Evolutionary conservation across 2,113 vertebrate genomes (phyloP).

Genomic region (Geococcyx californianus): DNA sequence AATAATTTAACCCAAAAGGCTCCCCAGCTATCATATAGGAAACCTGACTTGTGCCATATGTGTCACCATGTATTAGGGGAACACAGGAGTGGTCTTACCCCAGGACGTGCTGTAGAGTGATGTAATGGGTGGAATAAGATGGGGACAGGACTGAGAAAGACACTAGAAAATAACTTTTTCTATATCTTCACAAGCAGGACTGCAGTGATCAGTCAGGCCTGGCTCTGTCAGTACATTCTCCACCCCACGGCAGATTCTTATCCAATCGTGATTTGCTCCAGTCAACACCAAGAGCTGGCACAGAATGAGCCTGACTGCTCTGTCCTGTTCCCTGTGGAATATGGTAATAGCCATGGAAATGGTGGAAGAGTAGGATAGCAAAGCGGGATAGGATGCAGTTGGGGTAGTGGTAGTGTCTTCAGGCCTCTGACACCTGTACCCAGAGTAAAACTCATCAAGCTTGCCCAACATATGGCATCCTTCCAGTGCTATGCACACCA

Average conservation of each 20-base stretch:
- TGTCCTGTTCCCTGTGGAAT: neutral
- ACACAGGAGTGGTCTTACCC: neutral
- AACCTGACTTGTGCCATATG: neutral
- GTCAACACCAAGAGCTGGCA: neutral
- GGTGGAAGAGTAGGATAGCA: accelerated
- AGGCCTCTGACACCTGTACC: neutral
- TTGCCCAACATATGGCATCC: accelerated
- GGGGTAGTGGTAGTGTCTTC: neutral
- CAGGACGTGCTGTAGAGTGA: accelerated
- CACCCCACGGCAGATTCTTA: neutral
- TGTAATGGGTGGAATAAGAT: neutral
- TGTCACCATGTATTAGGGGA: neutral
- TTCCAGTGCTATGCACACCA: accelerated
- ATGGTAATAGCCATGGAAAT: neutral
- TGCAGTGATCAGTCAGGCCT: neutral
- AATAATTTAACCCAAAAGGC: neutral
- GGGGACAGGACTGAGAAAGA: neutral
- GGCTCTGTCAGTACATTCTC: neutral
- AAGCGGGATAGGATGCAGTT: neutral
- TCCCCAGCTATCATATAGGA: neutral
- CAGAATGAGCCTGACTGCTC: neutral
- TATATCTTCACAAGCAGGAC: neutral
- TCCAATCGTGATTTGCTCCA: neutral
- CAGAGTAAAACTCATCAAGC: neutral
- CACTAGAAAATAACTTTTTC: neutral